These are phyloP conservation scores for Xiphophorus maculatus DNA, from an alignment of 2,113 vertebrate genomes.

Conservation along the genomic window DNA sequence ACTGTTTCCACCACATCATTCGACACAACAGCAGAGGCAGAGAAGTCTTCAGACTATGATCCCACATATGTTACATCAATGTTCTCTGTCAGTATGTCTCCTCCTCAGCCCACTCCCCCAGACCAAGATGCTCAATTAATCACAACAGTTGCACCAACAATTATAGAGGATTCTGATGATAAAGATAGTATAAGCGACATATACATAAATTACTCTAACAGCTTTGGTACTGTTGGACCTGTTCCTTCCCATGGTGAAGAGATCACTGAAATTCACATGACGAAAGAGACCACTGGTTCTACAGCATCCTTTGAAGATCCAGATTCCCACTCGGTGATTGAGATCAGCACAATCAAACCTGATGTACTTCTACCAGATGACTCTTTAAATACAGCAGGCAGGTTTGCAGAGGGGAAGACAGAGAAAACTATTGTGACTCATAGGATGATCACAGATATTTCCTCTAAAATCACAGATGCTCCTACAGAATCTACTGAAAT, in stretches of 20 bases:
- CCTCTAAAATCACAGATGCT: slow-evolving; percentile 34
- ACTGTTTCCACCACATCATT: slow-evolving; percentile 11
- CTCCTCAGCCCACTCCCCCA: slow-evolving; percentile 48
- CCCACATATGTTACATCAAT: slow-evolving; percentile 66
- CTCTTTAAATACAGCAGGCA: slow-evolving; percentile 62
- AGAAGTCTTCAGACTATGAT: slow-evolving; percentile 30
- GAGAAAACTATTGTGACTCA: slow-evolving; percentile 63
- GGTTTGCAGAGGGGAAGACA: slow-evolving; percentile 73
- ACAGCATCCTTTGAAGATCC: slow-evolving; percentile 49
- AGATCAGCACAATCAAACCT: slow-evolving; percentile 68
- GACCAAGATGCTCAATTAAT: slow-evolving; percentile 60
- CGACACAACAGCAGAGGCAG: slow-evolving; percentile 33
- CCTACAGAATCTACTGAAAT: slow-evolving; percentile 42
- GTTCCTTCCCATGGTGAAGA: slow-evolving; percentile 45
- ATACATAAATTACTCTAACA: slow-evolving; percentile 42
- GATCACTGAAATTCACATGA: slow-evolving; percentile 19
- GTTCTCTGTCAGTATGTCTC: slow-evolving; percentile 83
- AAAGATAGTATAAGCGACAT: slow-evolving; percentile 23
- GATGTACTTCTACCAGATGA: slow-evolving; percentile 60
- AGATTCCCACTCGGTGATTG: slow-evolving; percentile 61
- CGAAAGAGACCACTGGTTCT: slow-evolving; percentile 22
- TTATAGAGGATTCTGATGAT: slow-evolving; percentile 48
- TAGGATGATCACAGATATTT: slow-evolving; percentile 26
- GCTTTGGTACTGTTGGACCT: background rate
- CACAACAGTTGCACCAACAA: slow-evolving; percentile 50